Conservation (phyloP, 2,797 vertebrate genomes). For the Coregonus suidteri region DNA sequence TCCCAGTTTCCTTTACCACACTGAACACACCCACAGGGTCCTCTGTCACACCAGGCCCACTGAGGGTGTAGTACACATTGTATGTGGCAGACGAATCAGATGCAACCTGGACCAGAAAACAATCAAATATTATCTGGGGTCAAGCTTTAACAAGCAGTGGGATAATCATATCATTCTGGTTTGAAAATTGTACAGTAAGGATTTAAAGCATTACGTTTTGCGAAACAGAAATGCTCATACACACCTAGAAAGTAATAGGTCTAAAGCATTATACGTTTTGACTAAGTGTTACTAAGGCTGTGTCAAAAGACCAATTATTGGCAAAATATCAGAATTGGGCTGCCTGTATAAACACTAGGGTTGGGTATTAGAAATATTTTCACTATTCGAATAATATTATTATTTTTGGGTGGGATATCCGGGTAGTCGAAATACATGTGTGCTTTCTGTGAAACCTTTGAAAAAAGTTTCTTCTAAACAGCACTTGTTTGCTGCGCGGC, state of each 20-base stretch:
- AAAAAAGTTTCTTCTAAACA: too few species aligned
- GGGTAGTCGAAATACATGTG: too few species aligned
- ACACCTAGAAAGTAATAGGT: not conserved
- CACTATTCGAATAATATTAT: too few species aligned
- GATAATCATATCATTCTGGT: slow-evolving; percentile 24
- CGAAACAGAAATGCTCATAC: not conserved
- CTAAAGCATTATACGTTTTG: not conserved
- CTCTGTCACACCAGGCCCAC: slow-evolving; percentile 47
- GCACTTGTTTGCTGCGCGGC: too few species aligned
- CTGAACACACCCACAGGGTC: slow-evolving; percentile 40
- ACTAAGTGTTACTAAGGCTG: not conserved
- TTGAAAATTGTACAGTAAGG: not conserved
- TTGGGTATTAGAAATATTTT: too few species aligned
- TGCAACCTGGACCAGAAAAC: slow-evolving; percentile 49
- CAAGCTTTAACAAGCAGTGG: not conserved
- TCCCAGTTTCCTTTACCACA: fast-evolving
- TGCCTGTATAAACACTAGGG: too few species aligned
- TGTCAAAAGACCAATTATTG: too few species aligned
- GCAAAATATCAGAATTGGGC: too few species aligned
- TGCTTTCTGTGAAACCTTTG: too few species aligned
- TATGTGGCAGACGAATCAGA: slow-evolving; percentile 23
- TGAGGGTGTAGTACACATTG: slow-evolving; percentile 51
- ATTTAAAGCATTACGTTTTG: not conserved
- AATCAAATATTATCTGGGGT: not conserved
- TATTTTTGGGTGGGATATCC: too few species aligned